Evolutionary conservation across 2,888 invertebrate genomes (phyloP), one percentile per base, ranked within the genome.

Genomic region (Epinotia brunnichana): DNA sequence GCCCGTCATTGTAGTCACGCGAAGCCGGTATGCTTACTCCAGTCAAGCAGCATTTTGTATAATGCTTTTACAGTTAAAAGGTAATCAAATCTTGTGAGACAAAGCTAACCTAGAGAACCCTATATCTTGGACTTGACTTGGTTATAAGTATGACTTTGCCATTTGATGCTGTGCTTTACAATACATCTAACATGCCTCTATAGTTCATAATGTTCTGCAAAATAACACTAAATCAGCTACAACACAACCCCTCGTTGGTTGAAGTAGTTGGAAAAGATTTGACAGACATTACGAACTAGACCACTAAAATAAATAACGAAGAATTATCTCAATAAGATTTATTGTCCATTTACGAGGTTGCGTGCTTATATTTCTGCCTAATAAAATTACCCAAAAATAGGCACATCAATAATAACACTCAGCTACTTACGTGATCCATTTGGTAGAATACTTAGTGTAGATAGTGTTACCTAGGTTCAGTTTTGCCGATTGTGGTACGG

Each of bases 1-100:
- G 35, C 53, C 64, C 51, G 63, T 64, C 64, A 35, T 35, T 44
- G 24, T 21, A 9, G 61, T 60, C 71, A 71, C 71, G 71, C 71
- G 61, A 71, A 35, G 61, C 11, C 7, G 5, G 13, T 5, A 44
- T 10, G 24, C 15, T 35, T 54, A 64, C 64, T 64, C 64, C 53
- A 64, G 53, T 54, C 53, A 39, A 64, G 2, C 11, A 63, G n/a
- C 17, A 10, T 11, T 51, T 59, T 3, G 11, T 9, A 2, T 59
- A 35, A 35, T 17, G 51, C 13, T 17, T n/a, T 7, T 51, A 59
- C 10, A 10, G 10, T 17, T 39, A 35, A 10, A 17, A 11, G 1
- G 11, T 4, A 1, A 3, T 1, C 0, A 5, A 48, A 48, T 48
- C 15, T 48, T 44, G 4, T 3, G 44, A 44, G 44, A 44, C 11